phyloP scores from a whole-genome alignment of 2,113 vertebrate species.

The Lontra canadensis region DNA sequence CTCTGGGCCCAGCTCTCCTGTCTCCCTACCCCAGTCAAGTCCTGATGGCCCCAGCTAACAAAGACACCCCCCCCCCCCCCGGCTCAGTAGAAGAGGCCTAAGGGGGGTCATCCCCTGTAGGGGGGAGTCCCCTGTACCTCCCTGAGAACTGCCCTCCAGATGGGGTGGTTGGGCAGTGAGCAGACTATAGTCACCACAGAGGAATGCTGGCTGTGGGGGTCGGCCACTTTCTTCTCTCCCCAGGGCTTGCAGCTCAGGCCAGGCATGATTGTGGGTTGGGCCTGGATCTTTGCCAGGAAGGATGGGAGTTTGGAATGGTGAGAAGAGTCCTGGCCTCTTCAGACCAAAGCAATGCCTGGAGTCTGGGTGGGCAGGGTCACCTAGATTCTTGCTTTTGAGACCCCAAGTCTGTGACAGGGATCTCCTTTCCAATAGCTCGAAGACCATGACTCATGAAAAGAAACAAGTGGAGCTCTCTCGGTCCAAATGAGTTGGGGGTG shows the following conservation, averaged over 20 bases:
- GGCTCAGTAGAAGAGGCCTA: not conserved
- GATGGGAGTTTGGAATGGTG: not conserved
- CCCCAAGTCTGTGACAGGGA: not conserved
- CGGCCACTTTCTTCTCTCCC: constrained; percentile 63
- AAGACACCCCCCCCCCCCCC: not conserved
- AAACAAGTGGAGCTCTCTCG: not conserved
- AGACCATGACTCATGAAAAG: not conserved
- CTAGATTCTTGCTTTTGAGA: not conserved
- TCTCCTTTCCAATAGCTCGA: not conserved
- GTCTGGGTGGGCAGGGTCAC: not conserved
- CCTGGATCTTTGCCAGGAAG: not conserved
- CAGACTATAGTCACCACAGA: constrained; percentile 19
- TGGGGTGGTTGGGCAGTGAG: constrained; percentile 16
- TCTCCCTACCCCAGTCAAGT: not conserved
- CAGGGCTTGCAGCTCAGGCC: not conserved
- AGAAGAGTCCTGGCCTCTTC: not conserved
- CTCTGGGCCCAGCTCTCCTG: not conserved
- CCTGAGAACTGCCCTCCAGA: constrained; percentile 22
- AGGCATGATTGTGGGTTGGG: constrained; percentile 8
- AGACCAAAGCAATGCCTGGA: not conserved
- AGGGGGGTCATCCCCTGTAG: not conserved
- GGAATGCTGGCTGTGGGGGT: constrained; percentile 55
- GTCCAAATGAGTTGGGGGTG: not conserved
- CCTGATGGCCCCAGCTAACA: not conserved
- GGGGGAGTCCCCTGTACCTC: not conserved